These are phyloP conservation scores for Montipora efflorescens DNA, from an alignment of 64 coral and sea anemone species.

Conservation along the genomic window DNA sequence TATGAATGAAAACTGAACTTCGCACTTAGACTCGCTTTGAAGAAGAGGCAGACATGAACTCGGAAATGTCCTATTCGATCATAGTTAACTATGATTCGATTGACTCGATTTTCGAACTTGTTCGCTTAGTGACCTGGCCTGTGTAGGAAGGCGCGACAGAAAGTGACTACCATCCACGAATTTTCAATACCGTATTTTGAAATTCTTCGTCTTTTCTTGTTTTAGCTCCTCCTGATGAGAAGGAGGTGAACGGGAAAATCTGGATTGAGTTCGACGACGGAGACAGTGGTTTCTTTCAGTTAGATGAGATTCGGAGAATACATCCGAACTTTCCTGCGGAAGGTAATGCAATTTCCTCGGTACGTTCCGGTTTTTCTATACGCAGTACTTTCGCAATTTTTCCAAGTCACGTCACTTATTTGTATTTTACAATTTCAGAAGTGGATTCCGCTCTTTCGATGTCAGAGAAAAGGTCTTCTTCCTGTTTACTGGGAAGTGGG, in stretches of 20 bases:
- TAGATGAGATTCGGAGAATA: slow-evolving; percentile 90
- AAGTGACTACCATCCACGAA: no score
- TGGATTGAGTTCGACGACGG: slow-evolving; percentile 99
- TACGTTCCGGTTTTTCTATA: background rate
- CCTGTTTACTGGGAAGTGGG: slow-evolving; percentile 4
- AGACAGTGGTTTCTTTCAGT: slow-evolving; percentile 94
- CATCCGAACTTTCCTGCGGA: slow-evolving; percentile 78
- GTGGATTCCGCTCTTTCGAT: slow-evolving; percentile 27
- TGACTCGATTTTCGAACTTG: background rate
- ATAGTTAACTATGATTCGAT: no score
- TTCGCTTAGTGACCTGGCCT: background rate
- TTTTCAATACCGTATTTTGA: background rate
- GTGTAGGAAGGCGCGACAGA: background rate
- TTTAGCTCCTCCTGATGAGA: slow-evolving; percentile 95
- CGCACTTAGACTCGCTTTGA: no score
- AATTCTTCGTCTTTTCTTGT: background rate
- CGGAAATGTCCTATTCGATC: no score
- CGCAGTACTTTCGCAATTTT: background rate
- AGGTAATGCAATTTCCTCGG: slow-evolving; percentile 11
- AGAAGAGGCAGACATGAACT: no score
- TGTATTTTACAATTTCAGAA: slow-evolving; percentile 14
- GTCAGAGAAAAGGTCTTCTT: slow-evolving; percentile 57
- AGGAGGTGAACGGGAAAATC: slow-evolving; percentile 72
- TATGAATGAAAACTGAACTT: no score
- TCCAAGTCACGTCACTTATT: background rate